Conservation (phyloP, 2,797 vertebrate genomes). For the Triplophysa bombifrons region DNA sequence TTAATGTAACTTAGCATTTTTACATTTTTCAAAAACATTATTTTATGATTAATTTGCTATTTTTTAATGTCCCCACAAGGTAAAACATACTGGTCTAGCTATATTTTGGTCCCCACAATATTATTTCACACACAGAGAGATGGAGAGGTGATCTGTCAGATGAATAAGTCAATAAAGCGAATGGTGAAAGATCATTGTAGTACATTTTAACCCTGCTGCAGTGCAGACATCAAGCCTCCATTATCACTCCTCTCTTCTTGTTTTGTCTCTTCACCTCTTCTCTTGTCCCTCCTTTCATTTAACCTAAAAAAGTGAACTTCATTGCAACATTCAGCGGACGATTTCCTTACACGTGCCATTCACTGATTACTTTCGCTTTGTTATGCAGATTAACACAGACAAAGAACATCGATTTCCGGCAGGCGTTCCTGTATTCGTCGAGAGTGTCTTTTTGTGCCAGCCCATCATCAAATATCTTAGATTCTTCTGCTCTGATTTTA, state of each 20-base stretch:
- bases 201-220: neutral
- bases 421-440: conserved; percentile 3
- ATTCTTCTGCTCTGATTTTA: conserved; percentile 37
- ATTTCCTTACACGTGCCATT: neutral
- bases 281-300: neutral
- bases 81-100: too few relatives aligned
- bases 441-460: conserved; percentile 29
- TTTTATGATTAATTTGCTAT: too few relatives aligned
- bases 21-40: too few relatives aligned
- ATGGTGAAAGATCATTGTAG: neutral
- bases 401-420: neutral
- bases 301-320: neutral
- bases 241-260: neutral
- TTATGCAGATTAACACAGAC: conserved; percentile 29
- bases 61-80: too few relatives aligned
- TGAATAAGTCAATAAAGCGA: conserved; percentile 30
- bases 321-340: neutral
- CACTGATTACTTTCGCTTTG: conserved; percentile 33
- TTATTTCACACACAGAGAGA: neutral
- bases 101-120: too few relatives aligned
- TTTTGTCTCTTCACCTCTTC: neutral
- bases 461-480: conserved; percentile 20
- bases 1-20: too few relatives aligned
- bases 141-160: neutral
- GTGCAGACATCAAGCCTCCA: neutral